phyloP scores from a whole-genome alignment of 1,140 invertebrate genomes.

The Ectropis grisescens region DNA sequence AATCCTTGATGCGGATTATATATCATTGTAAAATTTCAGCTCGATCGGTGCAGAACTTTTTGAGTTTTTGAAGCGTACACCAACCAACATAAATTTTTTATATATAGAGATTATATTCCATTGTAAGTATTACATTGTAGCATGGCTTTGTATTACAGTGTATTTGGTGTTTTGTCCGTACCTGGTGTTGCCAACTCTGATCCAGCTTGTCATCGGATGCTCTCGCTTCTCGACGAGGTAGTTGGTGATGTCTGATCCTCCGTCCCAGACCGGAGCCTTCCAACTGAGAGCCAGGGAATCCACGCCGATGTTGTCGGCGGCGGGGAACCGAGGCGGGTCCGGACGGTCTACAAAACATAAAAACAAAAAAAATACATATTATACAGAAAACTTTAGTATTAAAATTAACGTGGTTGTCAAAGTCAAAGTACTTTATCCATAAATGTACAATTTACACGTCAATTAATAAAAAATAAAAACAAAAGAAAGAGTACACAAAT shows the following conservation, averaged over 20 bases:
- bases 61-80: too few species aligned
- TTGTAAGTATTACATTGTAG: background rate
- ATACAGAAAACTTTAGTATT: background rate
- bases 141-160: too few species aligned
- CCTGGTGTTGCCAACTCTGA: constrained; percentile 92
- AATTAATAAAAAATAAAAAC: too few species aligned
- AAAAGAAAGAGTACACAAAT: too few species aligned
- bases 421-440: too few species aligned
- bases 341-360: constrained; percentile 88
- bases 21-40: too few species aligned
- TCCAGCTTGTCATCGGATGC: constrained; percentile 94
- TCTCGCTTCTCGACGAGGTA: constrained; percentile 96
- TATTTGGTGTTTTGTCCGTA: constrained; percentile 10
- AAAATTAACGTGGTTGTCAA: too few species aligned
- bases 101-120: too few species aligned
- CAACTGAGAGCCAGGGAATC: constrained; percentile 92
- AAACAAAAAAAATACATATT: constrained; percentile 17
- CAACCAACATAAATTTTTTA: too few species aligned
- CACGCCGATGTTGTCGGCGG: constrained; percentile 87
- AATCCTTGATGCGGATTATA: too few species aligned
- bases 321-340: constrained; percentile 94
- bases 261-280: constrained; percentile 94
- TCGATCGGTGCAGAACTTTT: too few species aligned
- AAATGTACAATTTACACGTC: too few species aligned
- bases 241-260: constrained; percentile 94